phyloP scores from a whole-genome alignment of 2,888 invertebrate genomes.

The Drosophila subquinaria region DNA sequence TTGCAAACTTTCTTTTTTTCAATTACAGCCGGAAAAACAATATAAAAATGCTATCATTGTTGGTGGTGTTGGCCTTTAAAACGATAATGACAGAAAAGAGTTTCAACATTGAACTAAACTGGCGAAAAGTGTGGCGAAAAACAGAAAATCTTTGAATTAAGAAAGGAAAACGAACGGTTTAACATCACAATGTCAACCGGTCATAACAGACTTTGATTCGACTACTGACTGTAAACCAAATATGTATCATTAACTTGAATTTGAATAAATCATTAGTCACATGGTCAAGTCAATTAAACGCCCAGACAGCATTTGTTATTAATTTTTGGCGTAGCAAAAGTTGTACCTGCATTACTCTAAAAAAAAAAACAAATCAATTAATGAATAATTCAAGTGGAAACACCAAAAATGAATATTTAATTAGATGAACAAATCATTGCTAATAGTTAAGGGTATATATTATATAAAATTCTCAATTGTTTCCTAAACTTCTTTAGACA shows the following conservation, averaged over 20 bases:
- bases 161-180: neutral
- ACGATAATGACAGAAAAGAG: constrained; percentile 32
- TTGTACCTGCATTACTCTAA: constrained; percentile 16
- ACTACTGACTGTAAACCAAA: constrained; percentile 22
- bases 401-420: constrained; percentile 10
- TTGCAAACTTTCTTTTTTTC: constrained; percentile 71
- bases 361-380: constrained; percentile 28
- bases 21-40: constrained; percentile 44
- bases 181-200: constrained; percentile 27
- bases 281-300: constrained; percentile 57
- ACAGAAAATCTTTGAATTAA: neutral
- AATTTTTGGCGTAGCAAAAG: constrained; percentile 31
- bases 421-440: neutral
- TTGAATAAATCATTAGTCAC: constrained; percentile 59
- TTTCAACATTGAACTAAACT: constrained; percentile 25
- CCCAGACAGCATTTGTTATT: constrained; percentile 33
- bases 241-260: constrained; percentile 54
- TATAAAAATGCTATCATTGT: constrained; percentile 26
- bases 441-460: neutral
- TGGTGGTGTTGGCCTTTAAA: constrained; percentile 24
- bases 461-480: neutral
- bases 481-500: too few relatives aligned
- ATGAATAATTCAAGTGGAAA: constrained; percentile 12
- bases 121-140: constrained; percentile 43
- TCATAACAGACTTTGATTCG: constrained; percentile 13